Evolutionary conservation across 2,113 vertebrate species (phyloP).

Genomic region (Nerophis lumbriciformis): DNA sequence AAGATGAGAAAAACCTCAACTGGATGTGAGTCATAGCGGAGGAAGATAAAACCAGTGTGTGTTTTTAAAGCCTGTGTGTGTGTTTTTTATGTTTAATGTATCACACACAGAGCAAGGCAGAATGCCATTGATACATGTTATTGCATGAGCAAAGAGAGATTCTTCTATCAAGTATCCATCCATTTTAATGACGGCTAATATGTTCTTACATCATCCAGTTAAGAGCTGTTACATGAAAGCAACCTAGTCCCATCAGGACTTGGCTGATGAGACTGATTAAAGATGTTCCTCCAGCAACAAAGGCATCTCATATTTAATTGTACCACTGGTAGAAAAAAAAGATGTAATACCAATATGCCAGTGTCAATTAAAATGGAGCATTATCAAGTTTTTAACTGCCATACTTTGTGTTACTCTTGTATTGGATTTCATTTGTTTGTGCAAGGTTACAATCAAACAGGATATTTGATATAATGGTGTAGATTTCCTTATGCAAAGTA

Average conservation of each 20-base stretch:
- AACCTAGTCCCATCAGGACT: background rate
- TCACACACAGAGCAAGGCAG: slow-evolving; percentile 6
- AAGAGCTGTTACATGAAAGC: background rate
- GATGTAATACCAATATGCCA: too few relatives aligned
- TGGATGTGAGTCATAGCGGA: slow-evolving; percentile 52
- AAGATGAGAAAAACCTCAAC: slow-evolving; percentile 34
- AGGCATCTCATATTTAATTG: background rate
- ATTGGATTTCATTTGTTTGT: background rate
- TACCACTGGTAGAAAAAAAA: too few relatives aligned
- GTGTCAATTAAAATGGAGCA: too few relatives aligned
- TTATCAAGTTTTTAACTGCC: background rate
- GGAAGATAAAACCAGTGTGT: slow-evolving; percentile 7
- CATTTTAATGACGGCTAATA: background rate
- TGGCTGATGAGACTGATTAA: background rate
- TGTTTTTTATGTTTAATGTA: slow-evolving; percentile 19
- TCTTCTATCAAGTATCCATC: background rate
- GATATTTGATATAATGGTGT: background rate
- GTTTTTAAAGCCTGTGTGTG: slow-evolving; percentile 21
- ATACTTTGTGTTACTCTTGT: background rate
- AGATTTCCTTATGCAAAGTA: background rate
- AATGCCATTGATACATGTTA: slow-evolving; percentile 13
- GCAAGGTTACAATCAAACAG: background rate
- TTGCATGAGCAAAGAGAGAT: slow-evolving; percentile 10
- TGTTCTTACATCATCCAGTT: slow-evolving; percentile 1
- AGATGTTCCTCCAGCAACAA: background rate